Conservation (phyloP, 1,140 invertebrate species). For the Neuroterus valhalla region DNA sequence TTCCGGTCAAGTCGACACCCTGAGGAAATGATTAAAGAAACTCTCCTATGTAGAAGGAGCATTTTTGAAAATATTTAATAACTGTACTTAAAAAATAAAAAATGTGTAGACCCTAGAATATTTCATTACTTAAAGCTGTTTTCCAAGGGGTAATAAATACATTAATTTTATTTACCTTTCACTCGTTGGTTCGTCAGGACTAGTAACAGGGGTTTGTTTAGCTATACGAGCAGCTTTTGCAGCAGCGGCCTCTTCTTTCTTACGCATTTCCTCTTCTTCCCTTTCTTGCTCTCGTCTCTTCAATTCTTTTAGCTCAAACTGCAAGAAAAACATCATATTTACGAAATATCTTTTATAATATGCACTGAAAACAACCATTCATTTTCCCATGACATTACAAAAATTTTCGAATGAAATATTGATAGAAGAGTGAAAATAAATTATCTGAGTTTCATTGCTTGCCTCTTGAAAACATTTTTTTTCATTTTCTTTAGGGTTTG, state of each 20-base stretch:
- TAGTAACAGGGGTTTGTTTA: conserved; percentile 76
- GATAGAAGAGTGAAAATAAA: not conserved
- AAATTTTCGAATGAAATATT: not conserved
- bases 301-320: conserved; percentile 99
- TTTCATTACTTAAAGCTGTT: not conserved
- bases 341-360: not conserved
- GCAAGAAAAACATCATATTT: conserved; percentile 47
- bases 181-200: conserved; percentile 75
- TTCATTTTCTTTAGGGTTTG: not conserved
- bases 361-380: too few relatives aligned
- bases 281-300: conserved; percentile 90
- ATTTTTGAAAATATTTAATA: not conserved
- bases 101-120: not conserved
- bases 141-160: not conserved
- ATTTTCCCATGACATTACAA: not conserved
- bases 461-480: not conserved
- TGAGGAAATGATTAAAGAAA: not conserved
- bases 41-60: not conserved
- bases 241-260: conserved; percentile 85
- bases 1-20: too few relatives aligned
- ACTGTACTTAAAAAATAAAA: not conserved
- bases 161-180: conserved; percentile 71
- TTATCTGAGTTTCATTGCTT: not conserved
- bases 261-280: conserved; percentile 82
- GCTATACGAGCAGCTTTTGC: conserved; percentile 73